phyloP scores from a whole-genome alignment of 2,888 invertebrate species.

The Brachyptera putata region DNA sequence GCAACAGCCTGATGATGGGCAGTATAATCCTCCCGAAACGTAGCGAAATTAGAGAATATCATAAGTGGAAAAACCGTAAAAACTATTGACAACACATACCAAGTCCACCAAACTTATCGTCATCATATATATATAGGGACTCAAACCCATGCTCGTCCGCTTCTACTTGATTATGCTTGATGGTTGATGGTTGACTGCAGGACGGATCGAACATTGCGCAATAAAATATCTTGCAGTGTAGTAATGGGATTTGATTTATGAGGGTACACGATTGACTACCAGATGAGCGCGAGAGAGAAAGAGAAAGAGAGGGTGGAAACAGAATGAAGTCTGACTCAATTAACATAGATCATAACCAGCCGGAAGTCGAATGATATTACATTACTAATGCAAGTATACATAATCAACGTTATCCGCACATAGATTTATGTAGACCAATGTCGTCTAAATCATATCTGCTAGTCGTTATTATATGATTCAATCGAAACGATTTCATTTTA shows the following conservation, averaged over 20 bases:
- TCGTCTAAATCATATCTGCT: background rate
- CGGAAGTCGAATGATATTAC: conserved; percentile 12
- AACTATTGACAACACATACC: too few species aligned
- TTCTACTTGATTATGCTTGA: too few species aligned
- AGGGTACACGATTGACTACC: background rate
- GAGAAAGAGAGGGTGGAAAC: background rate
- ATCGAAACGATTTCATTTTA: background rate
- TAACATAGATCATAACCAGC: conserved; percentile 8
- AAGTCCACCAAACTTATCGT: too few species aligned
- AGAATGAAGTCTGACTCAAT: background rate
- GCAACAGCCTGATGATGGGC: too few species aligned
- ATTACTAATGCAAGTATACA: conserved; percentile 19
- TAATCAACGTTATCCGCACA: background rate
- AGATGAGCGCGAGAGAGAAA: too few species aligned
- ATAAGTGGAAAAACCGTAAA: too few species aligned
- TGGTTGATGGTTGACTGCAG: too few species aligned
- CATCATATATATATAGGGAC: too few species aligned
- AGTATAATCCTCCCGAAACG: too few species aligned
- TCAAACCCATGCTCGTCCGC: too few species aligned
- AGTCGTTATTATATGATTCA: background rate
- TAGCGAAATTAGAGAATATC: too few species aligned
- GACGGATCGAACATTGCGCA: background rate
- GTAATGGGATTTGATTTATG: conserved; percentile 1
- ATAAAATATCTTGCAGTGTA: background rate
- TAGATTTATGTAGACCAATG: background rate